Conservation (phyloP, 92 coral and sea anemone genomes). For the Blastomussa wellsi region DNA sequence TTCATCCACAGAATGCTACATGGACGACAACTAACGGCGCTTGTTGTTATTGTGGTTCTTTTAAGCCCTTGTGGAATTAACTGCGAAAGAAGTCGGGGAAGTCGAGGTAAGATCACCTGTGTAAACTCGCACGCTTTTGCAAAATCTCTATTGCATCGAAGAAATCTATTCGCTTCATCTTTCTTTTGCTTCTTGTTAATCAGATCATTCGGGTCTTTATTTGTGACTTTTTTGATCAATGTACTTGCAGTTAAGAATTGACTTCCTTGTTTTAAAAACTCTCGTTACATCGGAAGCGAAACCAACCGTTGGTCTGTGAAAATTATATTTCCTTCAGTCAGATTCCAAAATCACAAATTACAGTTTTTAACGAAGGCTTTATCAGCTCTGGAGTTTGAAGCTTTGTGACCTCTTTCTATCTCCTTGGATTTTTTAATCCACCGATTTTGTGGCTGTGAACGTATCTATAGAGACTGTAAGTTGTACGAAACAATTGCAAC, state of each 20-base stretch:
- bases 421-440: not conserved
- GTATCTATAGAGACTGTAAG: slow-evolving; percentile 10
- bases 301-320: not conserved
- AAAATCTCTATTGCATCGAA: not conserved
- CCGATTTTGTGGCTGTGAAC: not conserved
- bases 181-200: not conserved
- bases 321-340: not conserved
- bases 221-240: not conserved
- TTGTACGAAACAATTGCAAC: not conserved
- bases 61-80: not conserved
- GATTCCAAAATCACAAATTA: not conserved
- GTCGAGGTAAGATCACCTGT: slow-evolving; percentile 24
- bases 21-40: not conserved
- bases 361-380: too few relatives aligned
- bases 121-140: not conserved
- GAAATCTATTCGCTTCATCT: not conserved
- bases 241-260: not conserved
- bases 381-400: not conserved
- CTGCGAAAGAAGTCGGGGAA: not conserved
- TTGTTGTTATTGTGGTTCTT: slow-evolving; percentile 18
- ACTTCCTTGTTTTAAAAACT: not conserved
- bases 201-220: not conserved
- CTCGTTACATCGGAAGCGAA: not conserved
- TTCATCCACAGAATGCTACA: slow-evolving; percentile 14
- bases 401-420: not conserved